Base-by-base conservation (phyloP, 2,888 invertebrate species). In the Schrankia costaestrigalis region DNA sequence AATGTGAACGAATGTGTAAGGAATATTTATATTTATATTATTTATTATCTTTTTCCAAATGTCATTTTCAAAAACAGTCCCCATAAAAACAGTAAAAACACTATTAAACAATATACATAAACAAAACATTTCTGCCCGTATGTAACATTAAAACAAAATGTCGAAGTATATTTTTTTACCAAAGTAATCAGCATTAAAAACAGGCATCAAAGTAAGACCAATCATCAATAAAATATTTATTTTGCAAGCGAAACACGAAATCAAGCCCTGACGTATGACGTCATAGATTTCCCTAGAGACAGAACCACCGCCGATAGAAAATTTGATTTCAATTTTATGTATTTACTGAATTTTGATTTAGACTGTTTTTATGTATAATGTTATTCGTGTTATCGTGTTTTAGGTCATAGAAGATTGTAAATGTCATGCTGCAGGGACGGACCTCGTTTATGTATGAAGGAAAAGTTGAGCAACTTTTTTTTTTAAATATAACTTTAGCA, bases 151-250 rank as follows among this genome's bases (percentile, higher is more conserved):
- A 15, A 15, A 7, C 8, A 24, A 24, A 12, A n/a, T 13, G 23
- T 30, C n/a, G 13, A 19, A 21, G n/a, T 10, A n/a, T 28, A 15
- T n/a, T 30, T 22, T 47, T 32, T 24, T 21, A 25, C 29, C 22
- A 22, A 47, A 43, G 44, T 41, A 72, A 75, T 73, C 64, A 70
- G 35, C 56, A 58, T 70, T 69, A 67, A 71, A 54, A 63, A 62
- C 46, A 30, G 45, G 52, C 56, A 68, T 70, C 65, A 71, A 70
- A 71, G 61, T 50, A 42, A 22, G 47, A 44, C 53, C 60, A 51
- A 64, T 73, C 63, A 64, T 67, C 71, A 65, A 74, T 75, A 77
- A 75, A 76, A 73, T 65, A 70, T 65, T 69, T 69, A 67, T 68
- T 74, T 70, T 63, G 49, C 54, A 60, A 56, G 49, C 61, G 64